Evolutionary conservation across 2,797 vertebrate species (phyloP).

Genomic region (Neoniphon sammara): DNA sequence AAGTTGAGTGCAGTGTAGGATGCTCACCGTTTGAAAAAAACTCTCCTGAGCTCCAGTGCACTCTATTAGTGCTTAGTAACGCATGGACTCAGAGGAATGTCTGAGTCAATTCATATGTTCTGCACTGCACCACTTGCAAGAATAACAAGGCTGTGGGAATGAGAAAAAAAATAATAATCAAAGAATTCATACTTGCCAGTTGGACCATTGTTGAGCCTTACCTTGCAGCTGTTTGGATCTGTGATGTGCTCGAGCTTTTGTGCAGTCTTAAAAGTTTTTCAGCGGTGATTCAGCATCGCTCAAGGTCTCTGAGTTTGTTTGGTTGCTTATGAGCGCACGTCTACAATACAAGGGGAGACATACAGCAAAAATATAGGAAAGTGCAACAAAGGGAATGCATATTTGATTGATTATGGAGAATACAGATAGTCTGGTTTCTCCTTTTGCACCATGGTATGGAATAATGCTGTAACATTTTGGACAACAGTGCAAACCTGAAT

Average conservation of each 20-base stretch:
- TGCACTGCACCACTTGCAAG: constrained; percentile 47
- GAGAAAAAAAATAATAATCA: not conserved
- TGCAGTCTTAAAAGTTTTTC: constrained; percentile 36
- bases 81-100: not conserved
- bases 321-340: constrained; percentile 30
- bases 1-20: too few relatives aligned
- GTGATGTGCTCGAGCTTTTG: constrained; percentile 4
- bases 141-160: constrained; percentile 28
- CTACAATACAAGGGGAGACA: constrained; percentile 24
- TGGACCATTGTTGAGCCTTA: constrained; percentile 28
- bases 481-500: not conserved
- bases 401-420: constrained; percentile 11
- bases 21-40: too few relatives aligned
- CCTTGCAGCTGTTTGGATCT: constrained; percentile 48
- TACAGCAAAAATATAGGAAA: not conserved
- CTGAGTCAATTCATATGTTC: constrained; percentile 21
- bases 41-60: not conserved
- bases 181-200: not conserved
- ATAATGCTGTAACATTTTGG: not conserved
- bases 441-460: not conserved
- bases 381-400: not conserved
- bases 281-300: constrained; percentile 19
- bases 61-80: not conserved
- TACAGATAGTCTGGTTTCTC: not conserved
- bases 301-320: constrained; percentile 50